A percentile compares a stretch with the other conserved stretches of the same genome.
These are phyloP conservation scores for Poeciliopsis gracilis DNA, from an alignment of 2,797 vertebrate species.

Conservation along the genomic window DNA sequence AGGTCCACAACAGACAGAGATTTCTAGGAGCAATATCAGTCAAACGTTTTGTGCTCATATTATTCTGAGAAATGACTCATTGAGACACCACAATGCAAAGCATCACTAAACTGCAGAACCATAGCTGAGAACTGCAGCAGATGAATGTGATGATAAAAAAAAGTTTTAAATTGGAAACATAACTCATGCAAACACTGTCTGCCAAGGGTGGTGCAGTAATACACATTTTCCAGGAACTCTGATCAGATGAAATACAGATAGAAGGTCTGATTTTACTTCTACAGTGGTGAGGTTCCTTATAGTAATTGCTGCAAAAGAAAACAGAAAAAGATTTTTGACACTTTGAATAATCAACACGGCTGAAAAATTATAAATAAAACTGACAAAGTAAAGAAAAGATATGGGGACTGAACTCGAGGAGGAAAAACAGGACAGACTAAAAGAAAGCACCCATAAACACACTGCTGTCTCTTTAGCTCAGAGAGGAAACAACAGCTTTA, in stretches of 20 bases:
- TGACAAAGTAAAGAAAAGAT: neutral
- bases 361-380: neutral
- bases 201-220: neutral
- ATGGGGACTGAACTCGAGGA: neutral
- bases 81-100: constrained; percentile 13
- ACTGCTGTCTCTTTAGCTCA: constrained; percentile 14
- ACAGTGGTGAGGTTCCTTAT: neutral
- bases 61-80: constrained; percentile 23
- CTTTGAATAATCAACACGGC: neutral
- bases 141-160: neutral
- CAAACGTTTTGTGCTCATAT: constrained; percentile 29
- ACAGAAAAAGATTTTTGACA: neutral
- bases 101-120: constrained; percentile 9
- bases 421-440: neutral
- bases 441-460: neutral
- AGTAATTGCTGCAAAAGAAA: neutral
- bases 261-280: neutral
- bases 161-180: neutral
- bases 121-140: neutral
- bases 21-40: constrained; percentile 40
- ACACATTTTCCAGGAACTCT: neutral
- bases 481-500: neutral
- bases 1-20: constrained; percentile 28
- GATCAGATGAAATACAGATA: neutral
- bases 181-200: neutral